Conservation (phyloP, 2,113 vertebrate species). For the Equus przewalskii region DNA sequence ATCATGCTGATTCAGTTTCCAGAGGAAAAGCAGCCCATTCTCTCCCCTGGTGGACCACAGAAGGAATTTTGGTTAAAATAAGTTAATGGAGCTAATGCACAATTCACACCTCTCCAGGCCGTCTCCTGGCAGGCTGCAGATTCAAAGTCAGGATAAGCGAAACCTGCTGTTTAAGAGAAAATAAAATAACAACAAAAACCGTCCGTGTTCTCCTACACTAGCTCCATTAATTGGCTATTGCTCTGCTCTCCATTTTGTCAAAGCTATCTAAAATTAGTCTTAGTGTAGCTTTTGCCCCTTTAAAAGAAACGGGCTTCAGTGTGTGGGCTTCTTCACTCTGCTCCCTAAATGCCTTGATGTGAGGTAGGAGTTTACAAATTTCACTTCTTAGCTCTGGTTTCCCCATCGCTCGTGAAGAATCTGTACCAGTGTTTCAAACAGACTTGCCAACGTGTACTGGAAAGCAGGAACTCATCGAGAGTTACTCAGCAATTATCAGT, state of each 20-base stretch:
- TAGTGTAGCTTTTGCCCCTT: neutral
- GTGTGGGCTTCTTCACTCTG: neutral
- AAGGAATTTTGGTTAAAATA: neutral
- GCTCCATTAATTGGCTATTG: neutral
- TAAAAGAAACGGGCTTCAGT: neutral
- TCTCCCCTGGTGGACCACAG: neutral
- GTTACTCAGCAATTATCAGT: neutral
- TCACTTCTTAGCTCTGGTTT: neutral
- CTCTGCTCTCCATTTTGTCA: neutral
- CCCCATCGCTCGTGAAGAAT: neutral
- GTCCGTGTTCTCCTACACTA: neutral
- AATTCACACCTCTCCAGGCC: neutral
- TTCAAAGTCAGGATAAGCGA: slow-evolving; percentile 16
- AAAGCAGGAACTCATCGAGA: neutral
- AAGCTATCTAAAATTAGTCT: neutral
- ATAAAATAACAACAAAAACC: neutral
- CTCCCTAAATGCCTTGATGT: neutral
- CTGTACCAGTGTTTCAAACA: neutral
- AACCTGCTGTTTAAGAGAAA: neutral
- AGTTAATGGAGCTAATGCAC: neutral
- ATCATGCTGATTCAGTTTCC: neutral
- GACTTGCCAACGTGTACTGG: neutral
- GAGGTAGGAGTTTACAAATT: neutral
- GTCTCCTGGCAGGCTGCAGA: neutral
- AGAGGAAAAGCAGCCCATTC: neutral